Evolutionary conservation across 1,140 invertebrate species (phyloP).

Genomic region (Plectrocnemia conspersa): DNA sequence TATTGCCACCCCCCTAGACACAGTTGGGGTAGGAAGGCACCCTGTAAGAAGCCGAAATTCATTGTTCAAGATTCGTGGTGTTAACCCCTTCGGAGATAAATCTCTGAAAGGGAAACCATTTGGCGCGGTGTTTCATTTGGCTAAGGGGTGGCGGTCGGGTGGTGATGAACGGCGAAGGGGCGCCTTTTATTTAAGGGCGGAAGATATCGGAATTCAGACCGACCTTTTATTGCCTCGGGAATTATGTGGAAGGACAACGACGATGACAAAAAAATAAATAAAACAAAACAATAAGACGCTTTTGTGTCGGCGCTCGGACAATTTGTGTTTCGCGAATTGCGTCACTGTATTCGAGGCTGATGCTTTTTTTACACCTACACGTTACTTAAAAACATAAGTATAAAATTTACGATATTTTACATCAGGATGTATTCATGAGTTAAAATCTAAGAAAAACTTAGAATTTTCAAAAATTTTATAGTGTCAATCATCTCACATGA

Average conservation of each 20-base stretch:
- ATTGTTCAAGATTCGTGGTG: constrained; percentile 33
- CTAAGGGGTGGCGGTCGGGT: neutral
- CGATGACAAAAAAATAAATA: neutral
- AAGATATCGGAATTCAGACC: constrained; percentile 15
- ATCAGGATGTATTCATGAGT: too few relatives aligned
- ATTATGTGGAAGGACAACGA: too few relatives aligned
- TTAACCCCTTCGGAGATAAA: constrained; percentile 31
- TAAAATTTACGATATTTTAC: too few relatives aligned
- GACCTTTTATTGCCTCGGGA: constrained; percentile 7
- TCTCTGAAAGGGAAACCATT: constrained; percentile 32
- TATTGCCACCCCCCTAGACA: constrained; percentile 24
- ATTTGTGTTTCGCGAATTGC: too few relatives aligned
- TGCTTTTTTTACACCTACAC: too few relatives aligned
- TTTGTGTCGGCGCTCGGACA: neutral
- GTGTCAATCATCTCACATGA: too few relatives aligned
- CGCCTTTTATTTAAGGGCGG: neutral
- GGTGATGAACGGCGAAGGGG: constrained; percentile 19
- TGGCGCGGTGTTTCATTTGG: constrained; percentile 27
- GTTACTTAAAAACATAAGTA: too few relatives aligned
- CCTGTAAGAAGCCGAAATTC: constrained; percentile 25
- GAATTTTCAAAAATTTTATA: too few relatives aligned
- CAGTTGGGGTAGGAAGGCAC: neutral
- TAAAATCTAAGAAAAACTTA: too few relatives aligned
- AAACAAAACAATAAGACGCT: constrained; percentile 2
- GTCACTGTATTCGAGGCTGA: too few relatives aligned